These are phyloP conservation scores for Agrenia bidenticulata DNA, from an alignment of 2,888 invertebrate genomes.

Conservation along the genomic window DNA sequence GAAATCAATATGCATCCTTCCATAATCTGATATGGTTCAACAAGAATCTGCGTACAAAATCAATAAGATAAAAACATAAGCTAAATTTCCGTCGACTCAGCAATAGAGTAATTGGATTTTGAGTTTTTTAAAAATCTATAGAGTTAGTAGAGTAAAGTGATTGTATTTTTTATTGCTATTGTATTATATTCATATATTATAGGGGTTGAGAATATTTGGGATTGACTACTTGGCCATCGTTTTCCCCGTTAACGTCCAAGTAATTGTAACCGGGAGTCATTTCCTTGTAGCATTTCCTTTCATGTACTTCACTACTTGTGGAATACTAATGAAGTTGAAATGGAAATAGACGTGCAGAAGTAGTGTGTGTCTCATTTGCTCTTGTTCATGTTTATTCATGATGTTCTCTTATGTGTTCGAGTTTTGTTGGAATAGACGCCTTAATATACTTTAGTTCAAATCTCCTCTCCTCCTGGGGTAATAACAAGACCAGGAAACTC, in stretches of 20 bases:
- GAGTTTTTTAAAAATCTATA: too few relatives aligned
- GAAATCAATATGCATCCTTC: too few relatives aligned
- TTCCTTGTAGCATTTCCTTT: conserved; percentile 13
- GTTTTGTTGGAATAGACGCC: conserved; percentile 15
- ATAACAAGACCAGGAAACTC: too few relatives aligned
- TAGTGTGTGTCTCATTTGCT: conserved; percentile 20
- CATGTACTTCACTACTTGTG: neutral
- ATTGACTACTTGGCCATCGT: neutral
- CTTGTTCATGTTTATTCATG: conserved; percentile 25
- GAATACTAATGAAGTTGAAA: conserved; percentile 25
- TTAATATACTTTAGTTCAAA: neutral
- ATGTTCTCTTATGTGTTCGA: conserved; percentile 12
- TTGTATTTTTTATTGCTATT: too few relatives aligned
- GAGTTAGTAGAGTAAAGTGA: too few relatives aligned
- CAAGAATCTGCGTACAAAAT: too few relatives aligned
- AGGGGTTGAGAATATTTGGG: neutral
- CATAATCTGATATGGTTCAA: too few relatives aligned
- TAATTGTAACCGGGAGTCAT: conserved; percentile 20
- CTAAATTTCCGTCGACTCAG: too few relatives aligned
- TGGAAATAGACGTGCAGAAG: conserved; percentile 16
- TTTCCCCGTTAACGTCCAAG: neutral
- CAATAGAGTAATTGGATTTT: too few relatives aligned
- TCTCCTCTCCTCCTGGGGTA: too few relatives aligned
- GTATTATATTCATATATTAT: too few relatives aligned
- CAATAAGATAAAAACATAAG: too few relatives aligned